These are phyloP conservation scores for Elymnias hypermnestra DNA, from an alignment of 1,140 invertebrate species.

Conservation along the genomic window DNA sequence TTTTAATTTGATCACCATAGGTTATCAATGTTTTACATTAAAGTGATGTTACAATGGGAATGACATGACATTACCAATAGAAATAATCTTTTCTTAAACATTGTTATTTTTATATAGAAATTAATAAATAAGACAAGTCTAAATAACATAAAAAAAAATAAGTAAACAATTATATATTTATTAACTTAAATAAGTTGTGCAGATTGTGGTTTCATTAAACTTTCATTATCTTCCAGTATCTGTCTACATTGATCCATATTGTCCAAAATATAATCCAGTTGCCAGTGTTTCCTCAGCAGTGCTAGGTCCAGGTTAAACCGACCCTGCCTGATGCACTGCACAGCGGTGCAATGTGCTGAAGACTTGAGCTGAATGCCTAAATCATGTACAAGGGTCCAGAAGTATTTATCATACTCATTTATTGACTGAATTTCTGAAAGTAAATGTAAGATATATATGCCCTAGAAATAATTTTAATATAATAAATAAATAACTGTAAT, in stretches of 20 bases:
- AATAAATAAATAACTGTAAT: conserved; percentile 2
- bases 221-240: conserved; percentile 74
- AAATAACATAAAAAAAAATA: no score
- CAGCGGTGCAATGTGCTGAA: conserved; percentile 85
- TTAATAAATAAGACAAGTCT: no score
- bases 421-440: conserved; percentile 89
- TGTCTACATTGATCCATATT: conserved; percentile 81
- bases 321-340: conserved; percentile 89
- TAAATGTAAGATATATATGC: conserved; percentile 12
- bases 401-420: conserved; percentile 87
- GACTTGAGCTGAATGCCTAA: conserved; percentile 87
- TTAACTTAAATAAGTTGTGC: conserved; percentile 39
- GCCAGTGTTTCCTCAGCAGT: conserved; percentile 90
- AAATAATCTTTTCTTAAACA: no score
- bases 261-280: conserved; percentile 81
- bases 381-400: conserved; percentile 86
- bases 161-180: conserved; percentile 12
- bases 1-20: no score
- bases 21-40: no score
- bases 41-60: no score
- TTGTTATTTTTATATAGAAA: no score
- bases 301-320: conserved; percentile 87
- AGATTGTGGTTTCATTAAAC: conserved; percentile 66
- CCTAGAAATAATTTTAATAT: neutral
- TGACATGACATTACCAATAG: no score